A percentile compares a stretch with the other conserved stretches of the same genome.
Conservation (phyloP, 2,113 vertebrate species). For the Micronycteris hirsuta region DNA sequence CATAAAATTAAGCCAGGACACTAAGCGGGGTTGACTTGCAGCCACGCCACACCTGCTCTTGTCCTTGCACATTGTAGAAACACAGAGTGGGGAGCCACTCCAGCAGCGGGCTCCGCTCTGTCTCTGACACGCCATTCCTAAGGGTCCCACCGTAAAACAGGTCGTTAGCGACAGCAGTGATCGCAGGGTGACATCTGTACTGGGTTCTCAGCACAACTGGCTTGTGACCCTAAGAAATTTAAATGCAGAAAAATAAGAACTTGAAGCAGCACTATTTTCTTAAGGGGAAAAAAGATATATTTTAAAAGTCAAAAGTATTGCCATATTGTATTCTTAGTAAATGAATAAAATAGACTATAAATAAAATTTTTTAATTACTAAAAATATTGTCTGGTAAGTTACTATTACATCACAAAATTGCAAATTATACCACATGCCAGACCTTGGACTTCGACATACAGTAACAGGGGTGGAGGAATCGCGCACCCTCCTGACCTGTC, state of each 20-base stretch:
- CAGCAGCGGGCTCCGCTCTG: slow-evolving; percentile 77
- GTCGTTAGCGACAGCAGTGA: slow-evolving; percentile 81
- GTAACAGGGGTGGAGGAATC: background rate
- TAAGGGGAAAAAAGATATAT: background rate
- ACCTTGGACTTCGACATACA: background rate
- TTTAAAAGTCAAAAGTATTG: background rate
- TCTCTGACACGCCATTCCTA: slow-evolving; percentile 75
- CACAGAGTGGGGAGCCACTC: slow-evolving; percentile 85
- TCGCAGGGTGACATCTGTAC: slow-evolving; percentile 85
- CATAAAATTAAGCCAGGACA: background rate
- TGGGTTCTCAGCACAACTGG: slow-evolving; percentile 80
- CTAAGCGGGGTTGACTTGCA: no score
- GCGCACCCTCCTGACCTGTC: background rate
- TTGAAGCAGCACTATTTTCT: background rate
- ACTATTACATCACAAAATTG: background rate
- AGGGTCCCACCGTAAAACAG: slow-evolving; percentile 83
- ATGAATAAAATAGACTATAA: background rate
- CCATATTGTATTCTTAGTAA: background rate
- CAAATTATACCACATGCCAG: background rate
- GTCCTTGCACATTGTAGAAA: slow-evolving; percentile 81
- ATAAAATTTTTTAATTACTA: background rate
- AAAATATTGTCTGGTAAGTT: background rate
- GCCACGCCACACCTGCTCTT: slow-evolving; percentile 77
- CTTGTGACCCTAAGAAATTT: slow-evolving; percentile 77
- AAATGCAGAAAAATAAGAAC: background rate